Evolutionary conservation across 1,140 invertebrate genomes (phyloP), one percentile per base, ranked within the genome.

Genomic region (Drosophila santomea): DNA sequence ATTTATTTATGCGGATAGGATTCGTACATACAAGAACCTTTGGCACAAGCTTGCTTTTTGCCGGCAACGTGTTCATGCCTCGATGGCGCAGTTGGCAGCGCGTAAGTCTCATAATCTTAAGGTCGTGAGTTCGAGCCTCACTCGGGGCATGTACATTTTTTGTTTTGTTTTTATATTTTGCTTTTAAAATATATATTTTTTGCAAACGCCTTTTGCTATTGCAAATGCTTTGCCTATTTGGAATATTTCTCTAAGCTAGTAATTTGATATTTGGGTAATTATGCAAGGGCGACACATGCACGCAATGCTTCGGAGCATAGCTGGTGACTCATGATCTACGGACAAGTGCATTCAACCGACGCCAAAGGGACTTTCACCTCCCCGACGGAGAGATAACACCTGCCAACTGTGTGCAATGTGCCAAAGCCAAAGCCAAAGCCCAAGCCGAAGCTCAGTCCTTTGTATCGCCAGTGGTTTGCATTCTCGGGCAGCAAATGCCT

Each of bases 61-160:
- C 66, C 51, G 36, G 35, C 64, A 28, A 5, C 10, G n/a, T 35
- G 51, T 20, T 41, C 32, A 77, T 51, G 96, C 96, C 95, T 97
- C 96, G 96, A 95, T 97, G 95, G 96, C 96, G 96, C 96, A 97
- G 96, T 96, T 95, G 96, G 96, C 95, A 97, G 96, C 96, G 96
- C 96, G 96, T 97, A 96, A 97, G 96, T 97, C 96, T 97, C 96
- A 97, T 97, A 97, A 97, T 97, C 96, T 97, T 96, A 97, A 97
- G 96, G 96, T 97, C 97, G 96, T 97, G 96, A 97, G 96, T 97
- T 97, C 96, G 96, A 97, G 96, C 96, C 97, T 97, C 96, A 97
- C 96, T 94, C 95, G 96, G 96, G 96, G 96, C 96, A 97, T 39
- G 62, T 88, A 79, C 54, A 2, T 82, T 86, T 84, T 85, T 74